Evolutionary conservation across 2,888 invertebrate species (phyloP), one percentile per base, ranked within the genome.

Genomic region (Pogonocherus hispidulus): DNA sequence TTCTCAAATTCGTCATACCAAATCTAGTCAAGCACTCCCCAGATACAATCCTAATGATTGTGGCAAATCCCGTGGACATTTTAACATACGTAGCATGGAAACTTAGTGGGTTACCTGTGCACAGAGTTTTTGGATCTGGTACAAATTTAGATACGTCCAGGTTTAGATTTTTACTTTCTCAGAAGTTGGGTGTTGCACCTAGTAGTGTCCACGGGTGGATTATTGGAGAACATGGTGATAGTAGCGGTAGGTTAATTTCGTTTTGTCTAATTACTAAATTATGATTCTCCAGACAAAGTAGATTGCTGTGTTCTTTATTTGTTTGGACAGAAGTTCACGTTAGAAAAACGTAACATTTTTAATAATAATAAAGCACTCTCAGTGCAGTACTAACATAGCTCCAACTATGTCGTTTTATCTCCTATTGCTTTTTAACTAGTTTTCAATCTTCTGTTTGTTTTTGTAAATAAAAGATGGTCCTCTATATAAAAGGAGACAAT

Each of bases 81-180:
- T 87, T 98, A 80, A 96, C 97, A 0, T 97, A 95, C 84, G 95
- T 97, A 9, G 92, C 97, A n/a, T 98, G 97, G 97, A 96, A 95
- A 86, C 84, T 98, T 63, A 96, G 96, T 73, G 96, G 96, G 5
- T 87, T 97, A 76, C 96, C 97, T 8, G 91, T 92, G 83, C 90
- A 95, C 82, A 75, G 93, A 35, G 94, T 97, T 55, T 92, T 98
- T 82, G 97, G 97, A 8, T 95, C 96, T 51, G 97, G 97, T 4
- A 97, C 97, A 44, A 97, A 97, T 86, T 88, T 98, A 78, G 97
- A 97, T 86, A 95, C 97, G 0, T 94, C 96, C 0, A 88, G 97
- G 71, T 96, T 98, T 87, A 91, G 96, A 35, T 97, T 95, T 86
- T 87, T 96, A 66, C 88, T 97, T 78, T 94, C 95, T 0, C 93